Percentiles rank a stretch among this genome's conserved stretches.
These are phyloP conservation scores for Lacanobia wlatinum DNA, from an alignment of 2,888 invertebrate species.

Conservation along the genomic window DNA sequence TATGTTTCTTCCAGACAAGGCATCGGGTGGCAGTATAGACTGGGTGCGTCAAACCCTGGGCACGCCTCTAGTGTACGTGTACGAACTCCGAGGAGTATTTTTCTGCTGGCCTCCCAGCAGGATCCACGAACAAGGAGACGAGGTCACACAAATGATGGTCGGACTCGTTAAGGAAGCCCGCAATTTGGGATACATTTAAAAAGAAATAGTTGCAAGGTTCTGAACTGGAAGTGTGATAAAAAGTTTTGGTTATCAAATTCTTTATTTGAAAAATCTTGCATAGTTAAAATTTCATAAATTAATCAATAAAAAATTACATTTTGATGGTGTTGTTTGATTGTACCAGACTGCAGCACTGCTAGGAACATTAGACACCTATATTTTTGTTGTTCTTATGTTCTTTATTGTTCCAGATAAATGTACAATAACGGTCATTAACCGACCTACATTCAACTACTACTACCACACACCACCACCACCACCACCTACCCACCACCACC, in stretches of 20 bases:
- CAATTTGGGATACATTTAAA: conserved; percentile 84
- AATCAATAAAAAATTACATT: neutral
- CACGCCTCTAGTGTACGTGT: conserved; percentile 91
- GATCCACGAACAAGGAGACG: conserved; percentile 92
- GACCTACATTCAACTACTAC: no score
- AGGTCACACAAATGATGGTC: conserved; percentile 92
- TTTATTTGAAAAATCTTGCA: neutral
- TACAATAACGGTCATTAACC: no score
- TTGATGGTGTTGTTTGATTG: neutral
- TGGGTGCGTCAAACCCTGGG: conserved; percentile 91
- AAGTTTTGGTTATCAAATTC: neutral
- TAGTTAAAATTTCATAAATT: neutral
- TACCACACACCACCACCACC: no score
- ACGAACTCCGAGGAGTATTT: conserved; percentile 93
- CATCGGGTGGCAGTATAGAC: conserved; percentile 91
- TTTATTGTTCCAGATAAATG: no score
- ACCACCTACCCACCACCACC: no score
- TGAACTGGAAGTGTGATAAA: neutral
- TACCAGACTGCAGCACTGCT: no score
- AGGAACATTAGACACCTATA: no score
- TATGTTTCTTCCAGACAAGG: conserved; percentile 81
- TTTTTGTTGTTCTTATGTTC: no score
- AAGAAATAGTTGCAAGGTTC: neutral
- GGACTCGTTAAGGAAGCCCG: conserved; percentile 87
- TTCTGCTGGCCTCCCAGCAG: conserved; percentile 92